Evolutionary conservation across 2,113 vertebrate species (phyloP).

Genomic region (Porphyrio hochstetteri): DNA sequence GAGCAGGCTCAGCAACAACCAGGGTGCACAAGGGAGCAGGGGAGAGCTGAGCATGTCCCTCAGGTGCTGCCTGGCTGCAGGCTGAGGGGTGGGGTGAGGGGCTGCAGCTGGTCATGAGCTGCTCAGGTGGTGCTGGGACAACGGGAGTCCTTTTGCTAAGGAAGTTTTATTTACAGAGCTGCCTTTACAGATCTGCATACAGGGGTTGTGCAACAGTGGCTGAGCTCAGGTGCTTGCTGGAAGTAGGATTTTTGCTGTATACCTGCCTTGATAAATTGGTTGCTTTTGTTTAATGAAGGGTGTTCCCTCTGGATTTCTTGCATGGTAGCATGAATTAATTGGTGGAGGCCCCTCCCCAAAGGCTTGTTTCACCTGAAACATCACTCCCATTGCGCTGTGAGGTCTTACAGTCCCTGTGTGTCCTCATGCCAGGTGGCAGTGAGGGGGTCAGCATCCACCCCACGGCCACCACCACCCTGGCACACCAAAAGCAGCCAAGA

Average conservation of each 20-base stretch:
- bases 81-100: background rate
- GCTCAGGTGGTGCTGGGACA: background rate
- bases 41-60: background rate
- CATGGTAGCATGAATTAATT: background rate
- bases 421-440: rapidly evolving
- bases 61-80: background rate
- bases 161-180: background rate
- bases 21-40: rapidly evolving
- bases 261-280: background rate
- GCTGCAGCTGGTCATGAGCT: background rate
- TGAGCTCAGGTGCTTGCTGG: background rate
- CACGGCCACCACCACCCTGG: rapidly evolving
- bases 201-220: background rate
- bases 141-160: background rate
- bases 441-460: background rate
- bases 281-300: background rate
- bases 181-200: background rate
- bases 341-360: background rate
- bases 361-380: background rate
- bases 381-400: background rate
- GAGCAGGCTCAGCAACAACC: background rate
- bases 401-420: background rate
- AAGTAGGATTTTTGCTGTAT: background rate
- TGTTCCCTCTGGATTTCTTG: background rate
- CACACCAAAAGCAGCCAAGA: background rate